Evolutionary conservation across 2,113 vertebrate genomes (phyloP).

Genomic region (Pterocles burchelli): DNA sequence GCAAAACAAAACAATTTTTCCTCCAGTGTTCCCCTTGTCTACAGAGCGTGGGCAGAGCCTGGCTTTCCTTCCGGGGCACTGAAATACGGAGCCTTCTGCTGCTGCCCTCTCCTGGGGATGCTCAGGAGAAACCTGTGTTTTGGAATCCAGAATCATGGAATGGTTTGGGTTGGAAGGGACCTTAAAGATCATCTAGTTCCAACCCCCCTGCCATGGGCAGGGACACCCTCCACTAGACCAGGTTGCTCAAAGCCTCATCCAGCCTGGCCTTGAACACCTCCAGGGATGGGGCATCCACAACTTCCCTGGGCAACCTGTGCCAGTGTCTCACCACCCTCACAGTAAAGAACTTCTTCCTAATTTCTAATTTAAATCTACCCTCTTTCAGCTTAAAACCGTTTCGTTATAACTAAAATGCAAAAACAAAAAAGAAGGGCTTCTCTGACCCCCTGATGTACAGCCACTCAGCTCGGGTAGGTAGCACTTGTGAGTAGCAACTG

Average conservation of each 20-base stretch:
- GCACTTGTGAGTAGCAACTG: background rate
- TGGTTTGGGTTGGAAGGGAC: too few species aligned
- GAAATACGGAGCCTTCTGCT: background rate
- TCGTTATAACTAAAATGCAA: background rate
- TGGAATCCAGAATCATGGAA: background rate
- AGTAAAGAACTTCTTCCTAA: too few species aligned
- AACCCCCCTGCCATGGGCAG: too few species aligned
- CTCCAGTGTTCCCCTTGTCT: background rate
- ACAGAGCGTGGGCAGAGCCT: rapidly evolving
- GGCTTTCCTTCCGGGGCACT: rapidly evolving
- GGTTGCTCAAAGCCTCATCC: too few species aligned
- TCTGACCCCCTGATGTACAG: background rate
- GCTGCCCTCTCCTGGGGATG: background rate
- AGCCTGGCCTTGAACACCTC: too few species aligned
- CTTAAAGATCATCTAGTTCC: too few species aligned
- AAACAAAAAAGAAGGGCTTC: background rate
- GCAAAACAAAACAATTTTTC: background rate
- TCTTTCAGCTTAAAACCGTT: too few species aligned
- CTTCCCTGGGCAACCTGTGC: too few species aligned
- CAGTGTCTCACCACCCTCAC: too few species aligned
- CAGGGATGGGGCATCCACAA: too few species aligned
- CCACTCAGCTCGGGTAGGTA: background rate
- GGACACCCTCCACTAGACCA: too few species aligned
- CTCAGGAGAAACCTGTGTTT: background rate
- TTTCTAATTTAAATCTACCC: too few species aligned